Percentiles rank a stretch among this genome's conserved stretches.
Conservation (phyloP, 2,888 invertebrate species). For the Troides oblongomaculatus region DNA sequence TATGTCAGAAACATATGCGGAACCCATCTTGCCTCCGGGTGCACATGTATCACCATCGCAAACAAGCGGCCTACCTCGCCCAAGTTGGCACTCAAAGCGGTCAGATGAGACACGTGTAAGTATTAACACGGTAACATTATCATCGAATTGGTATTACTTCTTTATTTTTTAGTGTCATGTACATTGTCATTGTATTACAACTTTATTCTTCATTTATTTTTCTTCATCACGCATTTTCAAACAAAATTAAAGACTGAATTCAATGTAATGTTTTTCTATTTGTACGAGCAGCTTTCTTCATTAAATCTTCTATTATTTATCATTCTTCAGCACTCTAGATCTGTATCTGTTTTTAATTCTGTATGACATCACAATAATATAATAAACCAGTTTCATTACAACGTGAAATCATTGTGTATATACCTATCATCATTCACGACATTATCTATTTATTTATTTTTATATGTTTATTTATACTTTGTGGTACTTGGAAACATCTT, state of each 20-base stretch:
- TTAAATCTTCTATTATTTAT: not conserved
- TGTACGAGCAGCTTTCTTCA: not conserved
- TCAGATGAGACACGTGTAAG: slow-evolving; percentile 55
- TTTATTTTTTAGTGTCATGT: not conserved
- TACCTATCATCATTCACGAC: too few species aligned
- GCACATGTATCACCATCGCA: slow-evolving; percentile 83
- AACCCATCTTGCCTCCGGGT: slow-evolving; percentile 83
- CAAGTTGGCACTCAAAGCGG: slow-evolving; percentile 60
- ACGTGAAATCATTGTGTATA: too few species aligned
- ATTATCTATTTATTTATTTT: too few species aligned
- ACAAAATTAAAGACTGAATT: not conserved
- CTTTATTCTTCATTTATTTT: not conserved
- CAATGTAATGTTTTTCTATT: not conserved
- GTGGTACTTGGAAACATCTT: too few species aligned
- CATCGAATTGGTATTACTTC: not conserved
- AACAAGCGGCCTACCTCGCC: slow-evolving; percentile 76
- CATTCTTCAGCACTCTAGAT: too few species aligned
- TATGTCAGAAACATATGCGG: slow-evolving; percentile 85
- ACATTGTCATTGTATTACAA: not conserved
- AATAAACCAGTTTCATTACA: too few species aligned
- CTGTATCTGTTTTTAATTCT: too few species aligned
- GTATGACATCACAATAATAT: too few species aligned
- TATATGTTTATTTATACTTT: too few species aligned
- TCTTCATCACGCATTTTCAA: not conserved
- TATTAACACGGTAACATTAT: slow-evolving; percentile 26